Evolutionary conservation across 2,797 vertebrate genomes (phyloP), one percentile per base, ranked within the genome.

Genomic region (Trematomus bernacchii): DNA sequence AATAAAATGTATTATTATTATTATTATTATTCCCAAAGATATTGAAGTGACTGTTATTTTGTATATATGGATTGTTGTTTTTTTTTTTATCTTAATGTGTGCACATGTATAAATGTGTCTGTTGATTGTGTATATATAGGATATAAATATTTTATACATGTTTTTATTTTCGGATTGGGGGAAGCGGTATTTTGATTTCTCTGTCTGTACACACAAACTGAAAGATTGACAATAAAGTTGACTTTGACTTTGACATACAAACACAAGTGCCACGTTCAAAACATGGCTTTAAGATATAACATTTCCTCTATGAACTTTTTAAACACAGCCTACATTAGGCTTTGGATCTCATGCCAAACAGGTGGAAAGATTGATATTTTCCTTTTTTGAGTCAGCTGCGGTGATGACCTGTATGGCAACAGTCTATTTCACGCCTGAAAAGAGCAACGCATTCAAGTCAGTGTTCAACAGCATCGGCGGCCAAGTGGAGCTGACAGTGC

Each of bases 361-460:
- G 58, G 53, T 60, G 7, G 18, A 9, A 73, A 73, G 67, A 83
- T 51, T 59, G 66, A 75, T 68, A 27, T 12, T 47, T 47, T 76
- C 55, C 14, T 63, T 70, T 71, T 37, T 71, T 40, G 77, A 76
- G 72, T 77, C 64, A 79, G 74, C 48, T 72, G 14, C 21, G 69
- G 66, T 53, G 76, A 73, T 53, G 71, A 67, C 72, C 72, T 77
- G 71, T 76, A 70, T 51, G 53, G 77, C 70, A 77, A 79, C 78
- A 76, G 83, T 77, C 84, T 74, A 79, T 83, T 79, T 85, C 86
- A 90, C 62, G 80, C 71, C 33, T 85, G 63, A 57, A 66, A 81
- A 85, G 80, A 80, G 63, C 52, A 73, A 50, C 52, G 37, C 66
- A 70, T 80, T 82, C 76, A 44, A 77, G 76, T 75, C 80, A 68